Evolutionary conservation across 2,113 vertebrate species (phyloP), one percentile per base, ranked within the genome.

Genomic region (Xerus inauris): DNA sequence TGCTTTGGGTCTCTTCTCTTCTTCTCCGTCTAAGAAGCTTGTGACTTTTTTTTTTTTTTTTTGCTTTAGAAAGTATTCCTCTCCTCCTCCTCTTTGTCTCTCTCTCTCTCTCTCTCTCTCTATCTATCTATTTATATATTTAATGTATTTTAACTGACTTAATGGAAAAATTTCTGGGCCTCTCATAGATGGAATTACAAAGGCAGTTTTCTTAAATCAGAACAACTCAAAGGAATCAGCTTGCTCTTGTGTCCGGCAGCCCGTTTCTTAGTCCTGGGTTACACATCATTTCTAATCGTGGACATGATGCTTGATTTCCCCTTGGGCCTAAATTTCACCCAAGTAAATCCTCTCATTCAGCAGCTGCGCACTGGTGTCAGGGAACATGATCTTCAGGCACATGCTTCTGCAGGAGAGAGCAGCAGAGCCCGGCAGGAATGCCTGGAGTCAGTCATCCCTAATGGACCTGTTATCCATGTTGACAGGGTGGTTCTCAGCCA

Each of bases 241-340:
- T 98, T 87, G 88, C 98, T 98, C 93, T 97, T 98, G 98, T 98
- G 97, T 98, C 97, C 97, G 98, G 98, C 98, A 98, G 98, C 97
- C 97, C 96, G 97, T 96, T 98, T 98, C 98, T 98, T 98, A 98
- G 98, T 98, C 98, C 98, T 82, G 98, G 98, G 98, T 98, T 98
- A 98, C 97, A 98, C 98, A 98, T 99, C 98, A 98, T 98, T 98
- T 99, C 98, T 98, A 98, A 99, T 99, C 98, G 98, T 98, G 97
- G 98, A 98, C 98, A 98, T 98, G 98, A 98, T 98, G 98, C 98
- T 98, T 95, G 94, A 98, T 97, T 98, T 97, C 96, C 98, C 98
- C 98, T 98, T 93, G 65, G 98, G 98, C 98, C 97, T 96, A 98
- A 98, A 98, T 98, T 99, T 98, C 98, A 98, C 97, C 98, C 97